These are phyloP conservation scores for Thereva unica DNA, from an alignment of 2,888 invertebrate genomes.

Conservation along the genomic window DNA sequence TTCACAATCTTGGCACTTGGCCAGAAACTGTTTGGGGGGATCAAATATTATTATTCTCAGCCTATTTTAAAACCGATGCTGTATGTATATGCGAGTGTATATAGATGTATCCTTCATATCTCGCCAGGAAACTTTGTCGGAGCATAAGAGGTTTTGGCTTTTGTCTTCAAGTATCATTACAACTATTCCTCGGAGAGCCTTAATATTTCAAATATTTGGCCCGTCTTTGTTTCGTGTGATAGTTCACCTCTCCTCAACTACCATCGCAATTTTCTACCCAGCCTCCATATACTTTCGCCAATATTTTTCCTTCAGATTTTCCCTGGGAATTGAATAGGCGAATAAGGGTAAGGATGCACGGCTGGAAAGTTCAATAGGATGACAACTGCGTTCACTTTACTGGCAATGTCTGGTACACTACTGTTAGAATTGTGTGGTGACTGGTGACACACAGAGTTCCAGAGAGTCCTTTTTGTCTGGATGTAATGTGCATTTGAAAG, in stretches of 20 bases:
- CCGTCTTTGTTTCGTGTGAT: conserved; percentile 18
- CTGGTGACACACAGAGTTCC: no score
- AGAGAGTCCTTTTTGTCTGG: no score
- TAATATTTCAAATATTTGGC: conserved; percentile 33
- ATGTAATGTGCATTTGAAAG: no score
- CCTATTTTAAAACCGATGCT: conserved; percentile 23
- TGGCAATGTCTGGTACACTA: conserved; percentile 11
- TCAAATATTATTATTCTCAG: conserved; percentile 36
- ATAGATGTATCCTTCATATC: no score
- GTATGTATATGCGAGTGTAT: background rate
- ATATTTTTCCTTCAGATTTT: conserved; percentile 7
- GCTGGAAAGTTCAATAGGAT: conserved; percentile 18
- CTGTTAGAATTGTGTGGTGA: no score
- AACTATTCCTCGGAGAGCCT: conserved; percentile 27
- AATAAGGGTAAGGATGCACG: background rate
- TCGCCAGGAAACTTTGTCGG: conserved; percentile 26
- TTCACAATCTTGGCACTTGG: conserved; percentile 21
- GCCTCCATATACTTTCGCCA: background rate
- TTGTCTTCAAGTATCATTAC: conserved; percentile 36
- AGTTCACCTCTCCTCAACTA: conserved; percentile 15
- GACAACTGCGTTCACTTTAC: conserved; percentile 18
- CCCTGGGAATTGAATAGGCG: conserved; percentile 13
- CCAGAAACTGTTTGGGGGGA: conserved; percentile 33
- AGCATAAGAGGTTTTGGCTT: conserved; percentile 31
- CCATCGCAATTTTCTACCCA: background rate